Evolutionary conservation across 2,797 vertebrate genomes (phyloP).

Genomic region (Diceros bicornis): DNA sequence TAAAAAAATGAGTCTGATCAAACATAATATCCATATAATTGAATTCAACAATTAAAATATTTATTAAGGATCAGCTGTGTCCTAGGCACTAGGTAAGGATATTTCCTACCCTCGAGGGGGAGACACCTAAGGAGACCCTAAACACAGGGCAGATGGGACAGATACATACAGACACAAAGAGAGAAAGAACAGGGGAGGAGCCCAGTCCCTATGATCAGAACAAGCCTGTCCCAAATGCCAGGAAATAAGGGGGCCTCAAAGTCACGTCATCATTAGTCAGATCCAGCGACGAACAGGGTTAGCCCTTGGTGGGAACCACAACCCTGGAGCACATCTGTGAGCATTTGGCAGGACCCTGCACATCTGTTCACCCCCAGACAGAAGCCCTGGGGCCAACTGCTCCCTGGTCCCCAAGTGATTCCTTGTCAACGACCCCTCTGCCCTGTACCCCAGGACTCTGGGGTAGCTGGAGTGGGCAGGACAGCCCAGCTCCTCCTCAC

Average conservation of each 20-base stretch:
- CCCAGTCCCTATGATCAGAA: not conserved
- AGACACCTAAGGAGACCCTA: not conserved
- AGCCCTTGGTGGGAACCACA: not conserved
- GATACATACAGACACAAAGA: not conserved
- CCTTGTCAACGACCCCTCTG: not conserved
- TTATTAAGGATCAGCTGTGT: not conserved
- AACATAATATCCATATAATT: not conserved
- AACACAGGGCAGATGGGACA: not conserved
- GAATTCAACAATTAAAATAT: not conserved
- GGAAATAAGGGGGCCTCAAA: not conserved
- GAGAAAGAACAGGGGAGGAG: not conserved
- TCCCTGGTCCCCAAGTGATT: not conserved
- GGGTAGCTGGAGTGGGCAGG: not conserved
- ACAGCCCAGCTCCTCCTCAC: not conserved
- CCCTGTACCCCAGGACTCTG: not conserved
- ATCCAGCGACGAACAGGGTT: not conserved
- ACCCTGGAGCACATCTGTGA: accelerated
- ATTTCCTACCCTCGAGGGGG: not conserved
- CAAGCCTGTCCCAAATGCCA: not conserved
- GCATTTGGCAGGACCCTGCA: not conserved
- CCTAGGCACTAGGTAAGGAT: not conserved
- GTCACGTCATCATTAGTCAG: not conserved
- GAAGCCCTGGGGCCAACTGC: not conserved
- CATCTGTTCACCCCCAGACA: not conserved
- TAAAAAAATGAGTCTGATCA: not conserved